These are phyloP conservation scores for Diabrotica virgifera DNA, from an alignment of 1,140 invertebrate species.

Conservation along the genomic window DNA sequence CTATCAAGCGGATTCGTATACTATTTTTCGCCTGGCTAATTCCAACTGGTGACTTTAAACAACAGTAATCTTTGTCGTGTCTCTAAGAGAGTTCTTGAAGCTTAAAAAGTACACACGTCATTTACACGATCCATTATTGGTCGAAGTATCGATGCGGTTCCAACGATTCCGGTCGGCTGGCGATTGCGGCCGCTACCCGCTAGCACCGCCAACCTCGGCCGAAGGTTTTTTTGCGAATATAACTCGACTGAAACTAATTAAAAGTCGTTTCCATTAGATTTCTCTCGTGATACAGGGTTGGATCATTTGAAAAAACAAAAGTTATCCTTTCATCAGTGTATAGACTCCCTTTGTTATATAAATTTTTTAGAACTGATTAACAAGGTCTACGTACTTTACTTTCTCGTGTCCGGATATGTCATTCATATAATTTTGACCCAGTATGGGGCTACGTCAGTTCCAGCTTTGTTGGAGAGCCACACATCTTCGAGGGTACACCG, in stretches of 20 bases:
- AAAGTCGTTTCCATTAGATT: conserved; percentile 36
- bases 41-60: too few relatives aligned
- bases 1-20: too few relatives aligned
- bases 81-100: background rate
- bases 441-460: too few relatives aligned
- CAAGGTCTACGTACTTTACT: too few relatives aligned
- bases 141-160: background rate
- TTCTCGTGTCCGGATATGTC: too few relatives aligned
- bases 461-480: too few relatives aligned
- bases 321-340: too few relatives aligned
- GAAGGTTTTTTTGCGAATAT: conserved; percentile 31
- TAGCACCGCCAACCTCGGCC: conserved; percentile 25
- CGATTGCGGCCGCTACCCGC: conserved; percentile 30
- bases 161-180: background rate
- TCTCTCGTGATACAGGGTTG: conserved; percentile 22
- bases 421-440: too few relatives aligned
- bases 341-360: too few relatives aligned
- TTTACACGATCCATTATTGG: conserved; percentile 13
- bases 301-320: background rate
- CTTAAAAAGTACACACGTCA: conserved; percentile 5
- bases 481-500: too few relatives aligned
- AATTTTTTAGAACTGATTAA: too few relatives aligned
- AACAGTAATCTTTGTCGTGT: background rate
- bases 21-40: too few relatives aligned
- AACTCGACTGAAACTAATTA: conserved; percentile 42